Evolutionary conservation across 92 coral and sea anemone species (phyloP), one percentile per base, ranked within the genome.

Genomic region (Heliopora coerulea): DNA sequence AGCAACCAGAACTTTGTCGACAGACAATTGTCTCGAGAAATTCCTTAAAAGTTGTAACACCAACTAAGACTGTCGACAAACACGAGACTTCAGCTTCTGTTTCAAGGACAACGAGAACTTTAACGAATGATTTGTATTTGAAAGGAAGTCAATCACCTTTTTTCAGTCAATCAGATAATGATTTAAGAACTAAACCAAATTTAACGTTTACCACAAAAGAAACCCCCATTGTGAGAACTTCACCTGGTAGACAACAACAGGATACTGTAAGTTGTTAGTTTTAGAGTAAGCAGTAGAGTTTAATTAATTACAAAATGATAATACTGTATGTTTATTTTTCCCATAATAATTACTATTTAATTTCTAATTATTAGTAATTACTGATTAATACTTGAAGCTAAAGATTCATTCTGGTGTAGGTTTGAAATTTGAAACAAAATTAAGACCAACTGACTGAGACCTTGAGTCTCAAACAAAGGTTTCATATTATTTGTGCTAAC

Each of bases 1-100:
- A 54, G 35, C 77, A 26, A 20, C 77, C 77, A 1, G 77, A 70
- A 70, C 77, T 70, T 33, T 70, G 62, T 6, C 8, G 77, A 14
- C 52, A 70, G 58, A 41, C 77, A 4, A 70, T 70, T 30, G 63
- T 70, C 17, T 70, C 77, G 4, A 21, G 27, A 0, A 30, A 41
- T n/a, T 52, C 77, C 0, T 54, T 70, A 34, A 70, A 70, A 33
- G 42, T 70, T 24, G 77, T 70, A 0, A 70, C 77, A 2, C 77
- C 77, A 17, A 48, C 77, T 27, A 70, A 54, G 31, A 30, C 44
- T 58, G 20, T 70, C 12, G 39, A 48, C 49, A 31, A 50, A 54
- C 24, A 56, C n/a, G 63, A 70, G 2, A 20, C 62, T 1, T 3
- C 63, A 48, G 41, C 56, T 49, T 2, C 77, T 3, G 29, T 6